Evolutionary conservation across 2,888 invertebrate species (phyloP).

Genomic region (Melanostoma scalare): DNA sequence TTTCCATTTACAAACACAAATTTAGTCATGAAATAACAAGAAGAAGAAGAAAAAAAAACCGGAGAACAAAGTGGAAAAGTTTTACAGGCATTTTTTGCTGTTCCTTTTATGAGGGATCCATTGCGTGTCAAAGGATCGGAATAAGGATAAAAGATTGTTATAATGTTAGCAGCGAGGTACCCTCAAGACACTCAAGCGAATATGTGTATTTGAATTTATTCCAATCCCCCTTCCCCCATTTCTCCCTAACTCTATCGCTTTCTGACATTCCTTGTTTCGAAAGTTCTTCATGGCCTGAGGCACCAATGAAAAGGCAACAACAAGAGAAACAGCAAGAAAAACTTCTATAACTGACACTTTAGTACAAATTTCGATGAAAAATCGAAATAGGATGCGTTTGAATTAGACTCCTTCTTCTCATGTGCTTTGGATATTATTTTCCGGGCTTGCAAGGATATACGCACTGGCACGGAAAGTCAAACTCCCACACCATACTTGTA

Average conservation of each 20-base stretch:
- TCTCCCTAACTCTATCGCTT: neutral
- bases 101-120: slow-evolving; percentile 66
- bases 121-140: slow-evolving; percentile 72
- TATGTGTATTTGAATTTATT: slow-evolving; percentile 51
- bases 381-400: slow-evolving; percentile 25
- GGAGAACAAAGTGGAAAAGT: slow-evolving; percentile 67
- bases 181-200: slow-evolving; percentile 34
- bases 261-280: slow-evolving; percentile 45
- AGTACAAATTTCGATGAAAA: slow-evolving; percentile 6
- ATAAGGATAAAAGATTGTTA: slow-evolving; percentile 69
- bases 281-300: slow-evolving; percentile 59
- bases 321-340: slow-evolving; percentile 11
- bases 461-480: slow-evolving; percentile 49
- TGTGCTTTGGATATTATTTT: slow-evolving; percentile 43
- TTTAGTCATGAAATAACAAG: slow-evolving; percentile 33
- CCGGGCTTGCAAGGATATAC: slow-evolving; percentile 16
- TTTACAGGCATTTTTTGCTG: slow-evolving; percentile 37
- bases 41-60: slow-evolving; percentile 2
- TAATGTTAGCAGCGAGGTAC: slow-evolving; percentile 45
- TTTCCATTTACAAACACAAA: slow-evolving; percentile 49
- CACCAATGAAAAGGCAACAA: slow-evolving; percentile 30
- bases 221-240: neutral
- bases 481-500: neutral
- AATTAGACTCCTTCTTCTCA: slow-evolving; percentile 54
- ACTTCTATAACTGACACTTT: slow-evolving; percentile 51